Conservation (phyloP, 2,113 vertebrate species). For the Pterocles gutturalis region DNA sequence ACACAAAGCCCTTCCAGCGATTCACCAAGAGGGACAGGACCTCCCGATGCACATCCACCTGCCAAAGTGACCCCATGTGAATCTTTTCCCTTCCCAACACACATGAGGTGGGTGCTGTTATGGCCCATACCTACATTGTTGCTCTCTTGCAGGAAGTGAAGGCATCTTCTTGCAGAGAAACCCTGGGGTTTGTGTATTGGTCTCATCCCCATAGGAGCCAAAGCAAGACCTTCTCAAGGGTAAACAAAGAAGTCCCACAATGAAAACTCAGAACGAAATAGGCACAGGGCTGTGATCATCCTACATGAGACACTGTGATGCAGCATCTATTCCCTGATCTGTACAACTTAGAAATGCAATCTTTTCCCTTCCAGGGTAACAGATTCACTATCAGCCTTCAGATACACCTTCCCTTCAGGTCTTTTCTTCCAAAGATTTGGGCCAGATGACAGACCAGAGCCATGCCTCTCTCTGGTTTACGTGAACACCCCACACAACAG, state of each 20-base stretch:
- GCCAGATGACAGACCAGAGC: not conserved
- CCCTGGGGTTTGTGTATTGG: not conserved
- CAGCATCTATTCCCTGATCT: not conserved
- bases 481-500: not conserved
- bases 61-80: accelerated
- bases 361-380: not conserved
- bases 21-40: accelerated
- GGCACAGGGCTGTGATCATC: not conserved
- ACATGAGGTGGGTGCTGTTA: accelerated
- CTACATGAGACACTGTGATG: not conserved
- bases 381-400: not conserved
- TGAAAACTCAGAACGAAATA: not conserved
- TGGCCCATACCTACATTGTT: accelerated
- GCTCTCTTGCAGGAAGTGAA: not conserved
- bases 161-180: not conserved
- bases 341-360: not conserved
- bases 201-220: not conserved
- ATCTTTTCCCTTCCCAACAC: not conserved
- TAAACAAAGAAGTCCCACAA: not conserved
- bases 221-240: not conserved
- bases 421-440: not conserved
- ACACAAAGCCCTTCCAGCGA: not conserved
- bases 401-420: not conserved
- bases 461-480: not conserved
- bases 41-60: accelerated